A percentile compares a stretch with the other conserved stretches of the same genome.
phyloP scores from a whole-genome alignment of 2,888 invertebrate species.

The Phasia obesa region DNA sequence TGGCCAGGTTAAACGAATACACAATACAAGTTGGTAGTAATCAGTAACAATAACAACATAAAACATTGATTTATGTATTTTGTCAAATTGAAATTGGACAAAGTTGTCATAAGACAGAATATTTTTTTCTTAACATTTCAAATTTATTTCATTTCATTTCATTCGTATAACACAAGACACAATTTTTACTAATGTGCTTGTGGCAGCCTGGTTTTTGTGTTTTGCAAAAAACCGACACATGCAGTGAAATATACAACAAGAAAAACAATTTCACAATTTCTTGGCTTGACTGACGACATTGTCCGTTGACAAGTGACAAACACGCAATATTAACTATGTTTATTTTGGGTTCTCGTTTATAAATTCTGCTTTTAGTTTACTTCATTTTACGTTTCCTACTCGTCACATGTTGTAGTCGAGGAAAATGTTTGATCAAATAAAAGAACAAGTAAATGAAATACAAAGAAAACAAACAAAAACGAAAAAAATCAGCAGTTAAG shows the following conservation, averaged over 20 bases:
- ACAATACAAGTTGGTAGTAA: slow-evolving; percentile 41
- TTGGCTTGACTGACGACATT: slow-evolving; percentile 67
- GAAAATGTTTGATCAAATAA: slow-evolving; percentile 35
- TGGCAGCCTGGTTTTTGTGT: slow-evolving; percentile 47
- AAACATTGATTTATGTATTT: slow-evolving; percentile 75
- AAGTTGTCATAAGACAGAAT: slow-evolving; percentile 73
- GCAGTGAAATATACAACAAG: slow-evolving; percentile 14
- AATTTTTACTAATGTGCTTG: slow-evolving; percentile 61
- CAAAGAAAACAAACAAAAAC: slow-evolving; percentile 9
- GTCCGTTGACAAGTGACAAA: slow-evolving; percentile 70
- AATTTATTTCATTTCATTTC: slow-evolving; percentile 21
- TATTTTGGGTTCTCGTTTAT: slow-evolving; percentile 44
- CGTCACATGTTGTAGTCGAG: neutral
- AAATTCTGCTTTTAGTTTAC: neutral
- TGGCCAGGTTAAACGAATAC: slow-evolving; percentile 12
- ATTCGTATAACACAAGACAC: slow-evolving; percentile 38
- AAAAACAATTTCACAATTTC: slow-evolving; percentile 27
- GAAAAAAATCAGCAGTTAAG: slow-evolving; percentile 32
- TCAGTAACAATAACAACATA: slow-evolving; percentile 67
- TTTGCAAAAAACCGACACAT: slow-evolving; percentile 34
- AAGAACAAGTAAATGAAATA: slow-evolving; percentile 65
- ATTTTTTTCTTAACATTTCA: slow-evolving; percentile 10
- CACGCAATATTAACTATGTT: slow-evolving; percentile 70
- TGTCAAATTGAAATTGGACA: slow-evolving; percentile 74
- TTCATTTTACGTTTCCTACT: neutral